Evolutionary conservation across 2,797 vertebrate genomes (phyloP).

Genomic region (Pseudochirops corinnae): DNA sequence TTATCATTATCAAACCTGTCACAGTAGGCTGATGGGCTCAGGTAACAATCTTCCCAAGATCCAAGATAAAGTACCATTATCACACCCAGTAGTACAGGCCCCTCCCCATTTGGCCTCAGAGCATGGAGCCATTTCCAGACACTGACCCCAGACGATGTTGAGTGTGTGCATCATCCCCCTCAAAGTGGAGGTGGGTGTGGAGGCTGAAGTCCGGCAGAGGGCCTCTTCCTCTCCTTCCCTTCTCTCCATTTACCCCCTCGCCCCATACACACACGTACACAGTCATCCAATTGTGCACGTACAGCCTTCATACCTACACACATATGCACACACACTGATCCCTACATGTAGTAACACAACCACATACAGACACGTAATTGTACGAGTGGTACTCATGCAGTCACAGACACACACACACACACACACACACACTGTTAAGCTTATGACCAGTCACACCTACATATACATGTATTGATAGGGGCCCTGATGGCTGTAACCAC

Average conservation of each 20-base stretch:
- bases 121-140: background rate
- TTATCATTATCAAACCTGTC: background rate
- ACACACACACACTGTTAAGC: background rate
- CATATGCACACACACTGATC: background rate
- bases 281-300: background rate
- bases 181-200: background rate
- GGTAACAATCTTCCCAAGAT: background rate
- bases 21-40: background rate
- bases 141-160: background rate
- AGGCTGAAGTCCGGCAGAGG: background rate
- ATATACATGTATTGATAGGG: constrained; percentile 71
- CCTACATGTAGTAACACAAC: background rate
- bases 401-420: background rate
- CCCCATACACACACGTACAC: background rate
- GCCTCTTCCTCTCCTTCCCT: background rate
- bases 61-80: background rate
- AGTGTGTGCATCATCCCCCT: background rate
- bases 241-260: background rate
- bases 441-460: background rate
- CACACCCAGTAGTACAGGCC: background rate
- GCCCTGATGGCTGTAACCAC: constrained; percentile 90
- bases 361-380: background rate
- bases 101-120: background rate
- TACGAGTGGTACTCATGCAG: background rate
- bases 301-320: background rate